Conservation (phyloP, 2,888 invertebrate species). For the Phaonia tiefii region DNA sequence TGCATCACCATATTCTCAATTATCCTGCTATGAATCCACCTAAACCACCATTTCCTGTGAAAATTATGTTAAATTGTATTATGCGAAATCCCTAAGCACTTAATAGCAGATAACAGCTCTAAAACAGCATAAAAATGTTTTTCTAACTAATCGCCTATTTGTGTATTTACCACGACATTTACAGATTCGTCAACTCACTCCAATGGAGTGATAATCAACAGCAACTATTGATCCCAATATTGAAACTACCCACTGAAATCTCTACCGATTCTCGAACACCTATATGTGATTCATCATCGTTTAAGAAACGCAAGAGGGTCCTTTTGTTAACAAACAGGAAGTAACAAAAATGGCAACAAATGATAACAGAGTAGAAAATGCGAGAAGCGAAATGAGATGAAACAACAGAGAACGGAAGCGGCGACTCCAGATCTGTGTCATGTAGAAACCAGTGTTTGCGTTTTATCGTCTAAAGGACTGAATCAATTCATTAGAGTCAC, state of each 20-base stretch:
- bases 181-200: not conserved
- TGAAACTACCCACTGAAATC: not conserved
- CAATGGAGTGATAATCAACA: conserved; percentile 1
- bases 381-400: not conserved
- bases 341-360: not conserved
- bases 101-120: not conserved
- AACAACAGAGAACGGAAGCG: not conserved
- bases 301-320: not conserved
- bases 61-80: no score
- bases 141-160: not conserved
- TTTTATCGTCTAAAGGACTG: not conserved
- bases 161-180: not conserved
- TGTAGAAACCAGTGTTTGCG: no score
- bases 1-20: no score
- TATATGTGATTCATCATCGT: not conserved
- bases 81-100: no score
- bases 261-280: not conserved
- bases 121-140: not conserved
- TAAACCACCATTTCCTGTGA: no score
- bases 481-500: conserved; percentile 22
- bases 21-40: no score
- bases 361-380: not conserved
- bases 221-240: not conserved
- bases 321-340: not conserved
- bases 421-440: not conserved